A percentile compares a stretch with the other conserved stretches of the same genome.
Conservation (phyloP, 1,140 invertebrate species). For the Danaus melanippus region DNA sequence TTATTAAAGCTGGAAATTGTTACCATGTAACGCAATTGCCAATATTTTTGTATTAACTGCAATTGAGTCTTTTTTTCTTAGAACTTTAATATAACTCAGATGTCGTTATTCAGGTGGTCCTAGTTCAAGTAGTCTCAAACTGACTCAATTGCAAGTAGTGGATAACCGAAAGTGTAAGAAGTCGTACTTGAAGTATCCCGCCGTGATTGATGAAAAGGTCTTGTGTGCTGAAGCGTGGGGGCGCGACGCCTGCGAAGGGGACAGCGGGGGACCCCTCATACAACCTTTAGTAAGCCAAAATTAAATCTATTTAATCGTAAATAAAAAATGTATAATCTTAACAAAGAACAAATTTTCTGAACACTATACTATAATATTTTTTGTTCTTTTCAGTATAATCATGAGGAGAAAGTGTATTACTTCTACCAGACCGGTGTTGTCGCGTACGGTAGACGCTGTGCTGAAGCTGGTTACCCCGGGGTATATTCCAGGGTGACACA, state of each 20-base stretch:
- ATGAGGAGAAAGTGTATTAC: slow-evolving; percentile 1
- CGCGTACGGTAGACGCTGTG: slow-evolving; percentile 19
- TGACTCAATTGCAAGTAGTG: slow-evolving; percentile 16
- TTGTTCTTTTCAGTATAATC: slow-evolving; percentile 2
- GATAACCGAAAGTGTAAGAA: slow-evolving; percentile 9
- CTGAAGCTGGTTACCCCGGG: slow-evolving; percentile 16
- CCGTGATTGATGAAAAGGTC: slow-evolving; percentile 12
- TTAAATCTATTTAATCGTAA: neutral
- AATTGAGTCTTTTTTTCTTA: too few relatives aligned
- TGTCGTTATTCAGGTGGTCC: slow-evolving; percentile 10
- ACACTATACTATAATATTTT: neutral
- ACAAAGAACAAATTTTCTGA: too few relatives aligned
- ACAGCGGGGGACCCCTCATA: slow-evolving; percentile 29
- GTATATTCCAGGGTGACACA: slow-evolving; percentile 22
- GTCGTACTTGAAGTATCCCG: slow-evolving; percentile 2
- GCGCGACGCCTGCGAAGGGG: slow-evolving; percentile 28
- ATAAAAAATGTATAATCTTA: too few relatives aligned
- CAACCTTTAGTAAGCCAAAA: slow-evolving; percentile 10
- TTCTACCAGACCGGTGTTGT: slow-evolving; percentile 18
- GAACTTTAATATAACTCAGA: neutral
- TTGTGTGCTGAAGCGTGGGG: slow-evolving; percentile 26
- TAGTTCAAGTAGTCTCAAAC: slow-evolving; percentile 11
- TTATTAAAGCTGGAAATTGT: too few relatives aligned
- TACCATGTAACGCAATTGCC: too few relatives aligned
- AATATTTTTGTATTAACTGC: too few relatives aligned